Evolutionary conservation across 2,113 vertebrate genomes (phyloP).

Genomic region (Sapajus apella): DNA sequence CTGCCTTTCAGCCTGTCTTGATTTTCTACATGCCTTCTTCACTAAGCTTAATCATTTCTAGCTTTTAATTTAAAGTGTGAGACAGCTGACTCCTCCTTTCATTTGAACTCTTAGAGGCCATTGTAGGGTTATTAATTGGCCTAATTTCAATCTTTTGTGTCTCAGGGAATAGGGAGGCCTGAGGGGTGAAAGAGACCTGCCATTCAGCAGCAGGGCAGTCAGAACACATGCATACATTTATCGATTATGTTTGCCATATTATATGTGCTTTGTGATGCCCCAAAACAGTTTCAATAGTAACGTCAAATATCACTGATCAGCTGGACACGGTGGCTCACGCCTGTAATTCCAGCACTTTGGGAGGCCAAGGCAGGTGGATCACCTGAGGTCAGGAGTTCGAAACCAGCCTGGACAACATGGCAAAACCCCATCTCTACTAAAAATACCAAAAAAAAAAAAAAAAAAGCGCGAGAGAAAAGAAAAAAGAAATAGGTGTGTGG

Average conservation of each 20-base stretch:
- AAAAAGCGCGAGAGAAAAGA: too few relatives aligned
- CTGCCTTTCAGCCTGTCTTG: not conserved
- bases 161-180: not conserved
- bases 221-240: not conserved
- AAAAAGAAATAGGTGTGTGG: too few relatives aligned
- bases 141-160: not conserved
- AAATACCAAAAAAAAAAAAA: too few relatives aligned
- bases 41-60: not conserved
- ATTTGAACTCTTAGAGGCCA: not conserved
- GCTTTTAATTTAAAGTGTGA: not conserved
- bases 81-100: not conserved
- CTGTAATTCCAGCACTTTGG: too few relatives aligned
- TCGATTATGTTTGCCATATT: not conserved
- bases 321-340: too few relatives aligned
- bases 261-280: not conserved
- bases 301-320: not conserved
- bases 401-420: too few relatives aligned
- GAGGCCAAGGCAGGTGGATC: too few relatives aligned
- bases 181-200: not conserved
- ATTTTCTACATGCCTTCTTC: not conserved
- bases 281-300: not conserved
- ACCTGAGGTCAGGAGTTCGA: too few relatives aligned
- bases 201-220: not conserved
- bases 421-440: too few relatives aligned
- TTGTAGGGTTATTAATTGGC: not conserved